These are phyloP conservation scores for Nothocercus nigrocapillus DNA, from an alignment of 2,113 vertebrate species.

Conservation along the genomic window DNA sequence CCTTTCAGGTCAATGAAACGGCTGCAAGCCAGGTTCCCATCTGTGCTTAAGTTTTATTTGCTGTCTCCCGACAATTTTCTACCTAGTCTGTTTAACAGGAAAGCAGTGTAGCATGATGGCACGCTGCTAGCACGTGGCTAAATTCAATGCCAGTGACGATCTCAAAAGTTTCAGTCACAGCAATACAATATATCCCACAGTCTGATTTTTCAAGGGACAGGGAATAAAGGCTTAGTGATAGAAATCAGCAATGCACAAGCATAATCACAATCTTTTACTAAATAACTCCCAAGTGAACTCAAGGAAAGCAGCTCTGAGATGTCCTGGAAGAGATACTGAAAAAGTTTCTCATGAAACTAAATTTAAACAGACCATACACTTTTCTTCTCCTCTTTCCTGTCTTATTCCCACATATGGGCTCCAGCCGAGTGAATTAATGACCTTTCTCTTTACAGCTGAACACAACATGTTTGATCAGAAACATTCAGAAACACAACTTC, in stretches of 20 bases:
- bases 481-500: not conserved
- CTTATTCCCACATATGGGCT: not conserved
- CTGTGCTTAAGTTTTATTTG: slow-evolving; percentile 14
- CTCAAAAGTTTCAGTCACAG: not conserved
- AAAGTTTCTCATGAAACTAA: not conserved
- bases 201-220: not conserved
- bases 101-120: not conserved
- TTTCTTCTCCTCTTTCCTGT: not conserved
- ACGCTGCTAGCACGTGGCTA: not conserved
- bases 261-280: not conserved
- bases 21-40: slow-evolving; percentile 39
- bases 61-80: slow-evolving; percentile 33
- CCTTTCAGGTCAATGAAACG: slow-evolving; percentile 42
- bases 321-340: not conserved
- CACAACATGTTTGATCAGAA: not conserved
- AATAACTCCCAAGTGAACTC: not conserved
- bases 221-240: not conserved
- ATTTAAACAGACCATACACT: not conserved
- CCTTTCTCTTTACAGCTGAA: not conserved
- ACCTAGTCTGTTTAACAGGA: not conserved
- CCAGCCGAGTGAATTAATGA: not conserved
- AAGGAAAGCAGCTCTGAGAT: not conserved
- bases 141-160: not conserved
- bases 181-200: not conserved
- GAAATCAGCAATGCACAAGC: not conserved